Base-by-base conservation (phyloP, 2,797 vertebrate genomes). In the Tolypeutes matacus region DNA sequence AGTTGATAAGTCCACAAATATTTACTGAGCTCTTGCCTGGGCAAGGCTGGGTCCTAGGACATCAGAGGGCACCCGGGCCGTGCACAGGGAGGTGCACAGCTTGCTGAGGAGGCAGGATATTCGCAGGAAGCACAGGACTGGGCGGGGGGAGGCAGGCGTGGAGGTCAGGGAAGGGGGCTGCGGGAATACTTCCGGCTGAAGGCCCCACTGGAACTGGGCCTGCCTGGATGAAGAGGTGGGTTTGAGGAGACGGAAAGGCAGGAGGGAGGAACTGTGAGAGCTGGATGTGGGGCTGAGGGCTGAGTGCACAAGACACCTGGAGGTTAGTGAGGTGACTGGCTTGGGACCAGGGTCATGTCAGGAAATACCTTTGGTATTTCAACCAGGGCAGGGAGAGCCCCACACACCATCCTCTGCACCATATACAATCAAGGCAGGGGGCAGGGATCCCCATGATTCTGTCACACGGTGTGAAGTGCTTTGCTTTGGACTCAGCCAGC, bases 1-100 rank as follows among this genome's bases (percentile, higher is more conserved):
- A 29, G 69, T 75, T 81, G 36, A 27, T 80, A 93, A 93, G 77
- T 88, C 81, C 64, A 88, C 97, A 97, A 91, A 95, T 96, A 97
- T 97, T 97, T 96, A 92, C 96, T 53, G 84, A 96, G 77, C 36
- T 34, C 67, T 85, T 0, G 0, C 29, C 34, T 0, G 0, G 80
- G 85, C 81, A 78, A 90, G 67, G n/a, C 87, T 72, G 34, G 67
- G 86, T 49, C 93, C 91, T 56, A 87, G 94, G 89, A 96, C 89
- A 58, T 49, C 7, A 2, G 67, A 95, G 75, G 81, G 89, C 72
- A 14, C 18, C 3, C 0, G 4, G 36, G 58, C 53, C 69, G 25
- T 75, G 65, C 34, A 34, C 2, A 3, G 65, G 81, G 49, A 86
- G 82, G 64, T 64, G 92, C 51, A 21, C 39, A 39, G 51, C 80